Evolutionary conservation across 2,113 vertebrate species (phyloP), one percentile per base, ranked within the genome.

Genomic region (Himantopus leucocephalus): DNA sequence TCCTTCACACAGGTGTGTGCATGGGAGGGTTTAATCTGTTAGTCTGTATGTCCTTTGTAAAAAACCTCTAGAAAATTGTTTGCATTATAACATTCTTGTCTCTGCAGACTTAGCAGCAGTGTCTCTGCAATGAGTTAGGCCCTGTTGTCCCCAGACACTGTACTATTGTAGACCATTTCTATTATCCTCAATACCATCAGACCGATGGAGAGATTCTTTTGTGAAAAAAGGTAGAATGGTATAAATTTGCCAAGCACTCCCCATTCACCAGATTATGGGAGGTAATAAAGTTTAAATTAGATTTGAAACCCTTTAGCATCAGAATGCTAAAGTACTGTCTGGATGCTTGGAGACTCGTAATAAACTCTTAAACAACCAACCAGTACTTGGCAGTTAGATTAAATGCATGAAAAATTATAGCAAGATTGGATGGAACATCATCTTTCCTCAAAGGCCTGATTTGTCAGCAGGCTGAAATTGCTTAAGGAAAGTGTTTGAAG

Each of bases 231-330:
- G 26, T 37, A 71, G 72, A 66, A 92, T 43, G 29, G 50, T 80
- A 67, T 12, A 83, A 73, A 73, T 85, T 64, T 90, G 81, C 37
- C 52, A 73, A 80, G 48, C 12, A 37, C 39, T 96, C 78, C 67
- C 71, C n/a, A 24, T 79, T 94, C 81, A 94, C 81, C 63, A 82
- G 58, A 39, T 93, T 84, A 72, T 74, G 43, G 74, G 63, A 94
- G 63, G 75, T 95, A 95, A 96, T 95, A 55, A 93, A 96, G 77
- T 90, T 73, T 86, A 81, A 92, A 93, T 93, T 86, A 82, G 85
- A 86, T 97, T 96, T 68, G 47, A 91, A 95, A 60, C 59, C 66
- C 84, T 89, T 67, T 47, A 92, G 71, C 66, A 81, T 72, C 78
- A 74, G 70, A 88, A 90, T 80, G 82, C 52, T 90, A 2, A 85